Conservation (phyloP, 1,140 invertebrate genomes). For the Solenopsis invicta region DNA sequence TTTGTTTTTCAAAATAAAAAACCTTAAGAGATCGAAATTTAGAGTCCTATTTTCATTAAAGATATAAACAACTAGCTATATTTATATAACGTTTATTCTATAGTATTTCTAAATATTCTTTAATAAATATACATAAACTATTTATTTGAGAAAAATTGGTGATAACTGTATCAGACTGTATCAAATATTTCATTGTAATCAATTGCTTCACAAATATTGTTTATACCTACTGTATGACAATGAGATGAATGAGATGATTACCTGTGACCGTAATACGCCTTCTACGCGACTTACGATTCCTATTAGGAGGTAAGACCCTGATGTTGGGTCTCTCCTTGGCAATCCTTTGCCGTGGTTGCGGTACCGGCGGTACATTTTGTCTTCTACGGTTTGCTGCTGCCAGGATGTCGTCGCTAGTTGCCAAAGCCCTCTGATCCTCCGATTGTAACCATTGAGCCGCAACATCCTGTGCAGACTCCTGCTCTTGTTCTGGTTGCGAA, state of each 20-base stretch:
- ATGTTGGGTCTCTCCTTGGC: conserved; percentile 71
- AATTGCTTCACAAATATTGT: no score
- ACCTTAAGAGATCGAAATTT: no score
- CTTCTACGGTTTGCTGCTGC: conserved; percentile 47
- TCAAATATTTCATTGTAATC: no score
- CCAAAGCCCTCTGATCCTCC: conserved; percentile 70
- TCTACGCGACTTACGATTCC: conserved; percentile 86
- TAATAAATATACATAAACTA: no score
- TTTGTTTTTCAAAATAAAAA: no score
- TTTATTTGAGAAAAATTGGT: no score
- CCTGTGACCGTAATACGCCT: conserved; percentile 84
- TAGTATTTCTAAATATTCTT: no score
- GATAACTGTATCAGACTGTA: no score
- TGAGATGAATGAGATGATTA: conserved; percentile 81
- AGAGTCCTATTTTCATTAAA: no score
- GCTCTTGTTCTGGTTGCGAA: conserved; percentile 81
- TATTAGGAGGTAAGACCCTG: conserved; percentile 75
- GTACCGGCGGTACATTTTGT: conserved; percentile 76
- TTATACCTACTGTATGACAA: conserved; percentile 35
- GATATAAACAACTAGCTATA: no score
- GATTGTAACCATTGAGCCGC: conserved; percentile 83
- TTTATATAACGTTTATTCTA: no score
- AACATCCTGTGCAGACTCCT: conserved; percentile 84
- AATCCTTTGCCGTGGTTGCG: conserved; percentile 79
- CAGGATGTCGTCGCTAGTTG: not conserved